A percentile compares a stretch with the other conserved stretches of the same genome.
phyloP scores from a whole-genome alignment of 2,797 vertebrate species.

The Myripristis jacobus region DNA sequence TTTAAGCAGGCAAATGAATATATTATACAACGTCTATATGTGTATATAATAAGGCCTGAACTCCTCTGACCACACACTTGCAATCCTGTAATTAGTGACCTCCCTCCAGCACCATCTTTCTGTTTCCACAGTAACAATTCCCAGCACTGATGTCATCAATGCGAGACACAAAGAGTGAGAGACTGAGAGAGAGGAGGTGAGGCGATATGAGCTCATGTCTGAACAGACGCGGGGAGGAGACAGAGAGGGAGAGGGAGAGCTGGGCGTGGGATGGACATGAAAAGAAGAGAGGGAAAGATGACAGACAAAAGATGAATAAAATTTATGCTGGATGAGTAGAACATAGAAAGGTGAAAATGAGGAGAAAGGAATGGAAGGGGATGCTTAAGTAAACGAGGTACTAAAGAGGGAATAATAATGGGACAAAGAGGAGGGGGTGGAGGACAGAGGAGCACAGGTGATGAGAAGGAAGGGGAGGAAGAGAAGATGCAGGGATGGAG shows the following conservation, averaged over 20 bases:
- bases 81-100: slow-evolving; percentile 66
- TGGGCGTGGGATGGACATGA: slow-evolving; percentile 28
- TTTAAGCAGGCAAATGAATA: neutral
- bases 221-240: slow-evolving; percentile 35
- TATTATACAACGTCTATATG: slow-evolving; percentile 16
- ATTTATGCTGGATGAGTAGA: slow-evolving; percentile 17
- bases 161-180: slow-evolving; percentile 69
- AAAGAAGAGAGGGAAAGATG: slow-evolving; percentile 5
- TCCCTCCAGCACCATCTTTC: slow-evolving; percentile 52
- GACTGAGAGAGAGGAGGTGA: slow-evolving; percentile 36
- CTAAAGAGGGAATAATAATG: slow-evolving; percentile 29
- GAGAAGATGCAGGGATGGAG: no score
- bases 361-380: slow-evolving; percentile 8
- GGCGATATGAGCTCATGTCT: slow-evolving; percentile 74
- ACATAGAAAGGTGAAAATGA: slow-evolving; percentile 9
- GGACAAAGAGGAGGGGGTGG: neutral
- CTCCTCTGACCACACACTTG: slow-evolving; percentile 31
- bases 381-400: slow-evolving; percentile 11
- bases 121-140: slow-evolving; percentile 78
- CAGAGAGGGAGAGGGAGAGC: slow-evolving; percentile 6
- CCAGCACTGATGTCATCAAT: slow-evolving; percentile 72
- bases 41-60: slow-evolving; percentile 14
- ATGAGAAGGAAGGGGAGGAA: no score
- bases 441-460: no score
- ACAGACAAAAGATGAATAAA: neutral